These are phyloP conservation scores for Antigone vipio DNA, from an alignment of 2,113 vertebrate species.

Conservation along the genomic window DNA sequence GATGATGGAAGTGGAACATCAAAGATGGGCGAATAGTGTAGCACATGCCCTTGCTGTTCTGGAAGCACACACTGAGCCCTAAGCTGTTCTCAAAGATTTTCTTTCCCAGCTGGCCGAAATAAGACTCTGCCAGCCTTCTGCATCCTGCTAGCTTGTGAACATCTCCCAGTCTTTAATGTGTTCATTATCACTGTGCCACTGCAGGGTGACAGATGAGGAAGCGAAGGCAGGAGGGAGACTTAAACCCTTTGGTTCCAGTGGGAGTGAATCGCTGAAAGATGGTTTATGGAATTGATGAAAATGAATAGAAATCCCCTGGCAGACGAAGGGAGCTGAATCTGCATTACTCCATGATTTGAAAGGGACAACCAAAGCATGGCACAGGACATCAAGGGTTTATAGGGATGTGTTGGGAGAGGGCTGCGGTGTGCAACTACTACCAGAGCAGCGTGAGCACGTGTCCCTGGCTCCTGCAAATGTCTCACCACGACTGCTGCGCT, in stretches of 20 bases:
- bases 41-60: not conserved
- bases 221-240: not conserved
- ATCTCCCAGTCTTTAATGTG: not conserved
- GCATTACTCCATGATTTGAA: not conserved
- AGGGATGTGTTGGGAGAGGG: not conserved
- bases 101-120: not conserved
- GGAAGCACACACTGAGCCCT: not conserved
- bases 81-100: not conserved
- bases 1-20: constrained; percentile 1
- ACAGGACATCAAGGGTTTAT: not conserved
- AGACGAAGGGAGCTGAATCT: not conserved
- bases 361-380: not conserved
- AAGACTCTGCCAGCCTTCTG: not conserved
- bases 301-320: not conserved
- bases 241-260: not conserved
- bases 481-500: fast-evolving
- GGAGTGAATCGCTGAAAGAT: not conserved
- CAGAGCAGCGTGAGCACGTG: fast-evolving
- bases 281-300: not conserved
- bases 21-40: not conserved
- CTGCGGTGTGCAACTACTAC: not conserved
- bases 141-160: not conserved
- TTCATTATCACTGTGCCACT: not conserved
- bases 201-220: not conserved
- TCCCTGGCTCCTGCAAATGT: not conserved